A percentile compares a stretch with the other conserved stretches of the same genome.
phyloP scores from a whole-genome alignment of 1,140 invertebrate genomes.

The Calliopsis andreniformis region DNA sequence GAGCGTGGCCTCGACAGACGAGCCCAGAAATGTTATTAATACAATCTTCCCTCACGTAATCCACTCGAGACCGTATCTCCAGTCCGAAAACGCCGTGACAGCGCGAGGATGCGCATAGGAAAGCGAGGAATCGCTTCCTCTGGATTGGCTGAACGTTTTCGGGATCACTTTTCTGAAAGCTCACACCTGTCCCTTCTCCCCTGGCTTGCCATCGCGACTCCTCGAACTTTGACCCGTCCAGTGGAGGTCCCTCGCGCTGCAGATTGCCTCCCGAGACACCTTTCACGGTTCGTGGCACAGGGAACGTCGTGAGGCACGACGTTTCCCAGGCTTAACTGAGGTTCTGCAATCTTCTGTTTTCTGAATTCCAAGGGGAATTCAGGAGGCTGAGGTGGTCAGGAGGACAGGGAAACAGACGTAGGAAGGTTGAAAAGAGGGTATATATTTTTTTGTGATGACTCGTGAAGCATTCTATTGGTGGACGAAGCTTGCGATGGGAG shows the following conservation, averaged over 20 bases:
- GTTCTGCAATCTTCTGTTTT: not conserved
- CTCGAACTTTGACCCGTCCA: slow-evolving; percentile 14
- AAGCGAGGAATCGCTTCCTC: not conserved
- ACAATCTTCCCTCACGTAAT: no score
- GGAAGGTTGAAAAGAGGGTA: no score
- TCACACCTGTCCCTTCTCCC: no score
- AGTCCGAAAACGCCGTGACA: not conserved
- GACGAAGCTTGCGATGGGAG: no score
- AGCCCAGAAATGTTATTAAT: no score
- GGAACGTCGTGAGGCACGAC: not conserved
- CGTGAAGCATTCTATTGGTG: no score
- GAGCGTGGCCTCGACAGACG: not conserved
- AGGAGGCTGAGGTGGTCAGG: no score
- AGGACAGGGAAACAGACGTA: no score
- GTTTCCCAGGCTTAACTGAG: not conserved
- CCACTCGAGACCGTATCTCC: no score
- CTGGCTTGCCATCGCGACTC: not conserved
- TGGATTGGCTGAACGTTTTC: slow-evolving; percentile 17
- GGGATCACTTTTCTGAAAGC: slow-evolving; percentile 9
- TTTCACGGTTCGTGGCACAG: not conserved
- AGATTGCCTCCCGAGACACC: slow-evolving; percentile 9
- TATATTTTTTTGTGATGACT: no score
- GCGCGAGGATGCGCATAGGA: no score
- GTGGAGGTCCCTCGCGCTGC: not conserved
- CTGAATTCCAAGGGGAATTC: no score